Evolutionary conservation across 2,797 vertebrate genomes (phyloP).

Genomic region (Agapornis canus): DNA sequence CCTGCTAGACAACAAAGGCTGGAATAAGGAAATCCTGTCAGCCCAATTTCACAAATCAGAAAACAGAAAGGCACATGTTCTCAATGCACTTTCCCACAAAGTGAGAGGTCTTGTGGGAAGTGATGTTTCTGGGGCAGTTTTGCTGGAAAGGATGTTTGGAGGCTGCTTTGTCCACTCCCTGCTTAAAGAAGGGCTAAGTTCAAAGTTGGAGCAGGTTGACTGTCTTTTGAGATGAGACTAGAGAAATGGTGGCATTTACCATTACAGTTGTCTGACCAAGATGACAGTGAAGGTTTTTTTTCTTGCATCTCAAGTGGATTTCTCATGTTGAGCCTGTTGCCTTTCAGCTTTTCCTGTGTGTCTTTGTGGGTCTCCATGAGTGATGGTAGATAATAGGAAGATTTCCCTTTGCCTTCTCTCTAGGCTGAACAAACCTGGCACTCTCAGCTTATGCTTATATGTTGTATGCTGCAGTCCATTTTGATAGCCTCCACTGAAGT

Average conservation of each 20-base stretch:
- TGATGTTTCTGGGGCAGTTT: neutral
- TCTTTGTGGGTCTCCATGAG: neutral
- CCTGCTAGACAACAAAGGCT: neutral
- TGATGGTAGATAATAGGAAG: neutral
- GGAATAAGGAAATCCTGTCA: neutral
- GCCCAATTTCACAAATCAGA: neutral
- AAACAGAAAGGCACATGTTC: neutral
- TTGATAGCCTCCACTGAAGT: neutral
- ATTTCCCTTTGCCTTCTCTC: neutral
- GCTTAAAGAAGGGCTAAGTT: neutral
- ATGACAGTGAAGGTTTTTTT: neutral
- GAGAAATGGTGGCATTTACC: neutral
- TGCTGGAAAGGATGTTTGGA: neutral
- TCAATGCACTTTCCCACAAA: neutral
- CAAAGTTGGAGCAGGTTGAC: neutral
- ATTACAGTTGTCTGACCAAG: neutral
- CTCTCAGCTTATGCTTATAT: neutral
- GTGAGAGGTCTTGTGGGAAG: neutral
- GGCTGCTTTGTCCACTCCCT: neutral
- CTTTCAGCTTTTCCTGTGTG: neutral
- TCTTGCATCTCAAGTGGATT: neutral
- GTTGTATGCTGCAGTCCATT: neutral
- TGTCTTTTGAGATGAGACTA: neutral
- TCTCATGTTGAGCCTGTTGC: neutral
- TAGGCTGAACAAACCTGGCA: neutral